These are phyloP conservation scores for Andricus grossulariae DNA, from an alignment of 1,140 invertebrate genomes.

Conservation along the genomic window DNA sequence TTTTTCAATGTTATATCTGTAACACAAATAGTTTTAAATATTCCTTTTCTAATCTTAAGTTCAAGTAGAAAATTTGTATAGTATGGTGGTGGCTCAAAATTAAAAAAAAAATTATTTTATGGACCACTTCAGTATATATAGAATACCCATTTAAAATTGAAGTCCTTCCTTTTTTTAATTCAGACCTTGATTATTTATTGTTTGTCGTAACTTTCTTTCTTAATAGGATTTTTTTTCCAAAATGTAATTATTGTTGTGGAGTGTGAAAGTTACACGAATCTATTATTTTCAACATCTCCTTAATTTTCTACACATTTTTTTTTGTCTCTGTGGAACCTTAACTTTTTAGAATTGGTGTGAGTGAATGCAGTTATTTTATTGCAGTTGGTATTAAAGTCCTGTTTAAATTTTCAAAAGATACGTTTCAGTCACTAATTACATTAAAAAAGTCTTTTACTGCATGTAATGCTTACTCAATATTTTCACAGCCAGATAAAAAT, in stretches of 20 bases:
- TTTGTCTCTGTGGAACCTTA: conserved; percentile 5
- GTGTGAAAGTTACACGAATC: conserved; percentile 7
- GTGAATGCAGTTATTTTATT: background rate
- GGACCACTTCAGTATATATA: too few relatives aligned
- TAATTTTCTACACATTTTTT: conserved; percentile 1
- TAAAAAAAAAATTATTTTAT: too few relatives aligned
- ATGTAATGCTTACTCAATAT: conserved; percentile 8
- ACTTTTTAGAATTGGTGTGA: background rate
- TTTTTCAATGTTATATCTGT: too few relatives aligned
- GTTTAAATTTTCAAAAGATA: too few relatives aligned
- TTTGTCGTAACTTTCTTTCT: background rate
- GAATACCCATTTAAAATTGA: too few relatives aligned
- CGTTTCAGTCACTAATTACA: background rate
- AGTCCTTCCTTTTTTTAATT: background rate
- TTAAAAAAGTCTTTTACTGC: background rate
- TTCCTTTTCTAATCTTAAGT: too few relatives aligned
- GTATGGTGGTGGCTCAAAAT: too few relatives aligned
- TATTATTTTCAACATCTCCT: background rate
- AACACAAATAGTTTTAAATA: too few relatives aligned
- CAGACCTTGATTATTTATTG: background rate
- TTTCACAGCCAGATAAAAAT: background rate
- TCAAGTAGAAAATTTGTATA: too few relatives aligned
- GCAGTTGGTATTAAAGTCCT: background rate
- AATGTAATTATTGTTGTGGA: conserved; percentile 6
- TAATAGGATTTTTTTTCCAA: conserved; percentile 6